phyloP scores from a whole-genome alignment of 2,888 invertebrate genomes.

The Cepaea hortensis region DNA sequence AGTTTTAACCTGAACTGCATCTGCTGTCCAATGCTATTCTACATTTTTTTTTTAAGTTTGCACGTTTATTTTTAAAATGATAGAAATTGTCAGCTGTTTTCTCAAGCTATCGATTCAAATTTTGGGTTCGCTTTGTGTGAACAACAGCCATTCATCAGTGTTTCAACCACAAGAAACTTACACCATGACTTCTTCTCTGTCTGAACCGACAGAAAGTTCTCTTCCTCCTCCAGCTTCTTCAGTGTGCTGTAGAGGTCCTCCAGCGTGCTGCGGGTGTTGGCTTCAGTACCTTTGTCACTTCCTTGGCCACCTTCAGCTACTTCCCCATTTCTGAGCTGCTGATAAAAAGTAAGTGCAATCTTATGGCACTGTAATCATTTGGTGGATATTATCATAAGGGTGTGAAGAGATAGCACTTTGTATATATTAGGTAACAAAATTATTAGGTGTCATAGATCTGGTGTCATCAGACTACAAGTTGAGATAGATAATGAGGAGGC shows the following conservation, averaged over 20 bases:
- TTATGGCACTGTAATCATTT: no score
- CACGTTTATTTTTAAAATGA: no score
- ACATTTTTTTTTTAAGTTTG: no score
- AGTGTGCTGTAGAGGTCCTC: constrained; percentile 75
- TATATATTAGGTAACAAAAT: no score
- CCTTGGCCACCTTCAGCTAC: constrained; percentile 34
- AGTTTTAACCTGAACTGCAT: no score
- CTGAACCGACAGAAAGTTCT: constrained; percentile 64
- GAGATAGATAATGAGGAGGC: no score
- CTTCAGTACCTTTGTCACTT: constrained; percentile 51
- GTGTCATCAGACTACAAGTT: no score
- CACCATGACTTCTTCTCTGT: constrained; percentile 68
- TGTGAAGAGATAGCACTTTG: no score
- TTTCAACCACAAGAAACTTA: constrained; percentile 56
- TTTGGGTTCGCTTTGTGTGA: background rate
- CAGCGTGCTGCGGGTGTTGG: constrained; percentile 66
- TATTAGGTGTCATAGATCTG: background rate
- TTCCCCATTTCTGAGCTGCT: constrained; percentile 1
- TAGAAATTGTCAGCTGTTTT: no score
- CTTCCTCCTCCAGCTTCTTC: constrained; percentile 74
- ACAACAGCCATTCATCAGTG: background rate
- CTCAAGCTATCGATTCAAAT: background rate
- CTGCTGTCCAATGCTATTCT: no score
- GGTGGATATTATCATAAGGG: no score
- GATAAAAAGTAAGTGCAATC: no score